Evolutionary conservation across 2,888 invertebrate genomes (phyloP).

Genomic region (Pyrrhosoma nymphula): DNA sequence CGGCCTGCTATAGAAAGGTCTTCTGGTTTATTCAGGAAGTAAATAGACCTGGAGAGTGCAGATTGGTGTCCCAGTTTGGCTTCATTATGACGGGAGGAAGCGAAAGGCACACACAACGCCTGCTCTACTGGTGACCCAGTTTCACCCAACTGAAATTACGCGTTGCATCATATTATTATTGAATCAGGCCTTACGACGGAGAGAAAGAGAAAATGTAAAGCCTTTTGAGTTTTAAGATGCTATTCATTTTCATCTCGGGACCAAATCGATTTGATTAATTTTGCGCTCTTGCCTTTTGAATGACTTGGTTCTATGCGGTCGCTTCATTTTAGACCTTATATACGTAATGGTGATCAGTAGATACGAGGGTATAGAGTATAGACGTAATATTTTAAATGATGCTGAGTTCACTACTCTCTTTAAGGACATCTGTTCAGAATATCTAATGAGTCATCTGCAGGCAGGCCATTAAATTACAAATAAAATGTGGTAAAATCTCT

Average conservation of each 20-base stretch:
- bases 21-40: slow-evolving; percentile 33
- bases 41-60: background rate
- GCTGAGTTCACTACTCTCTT: too few species aligned
- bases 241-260: background rate
- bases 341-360: background rate
- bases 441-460: too few species aligned
- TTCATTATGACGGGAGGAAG: background rate
- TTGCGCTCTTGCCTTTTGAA: background rate
- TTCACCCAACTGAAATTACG: background rate
- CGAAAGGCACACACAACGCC: slow-evolving; percentile 21
- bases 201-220: background rate
- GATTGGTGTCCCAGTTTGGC: slow-evolving; percentile 15
- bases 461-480: too few species aligned
- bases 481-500: too few species aligned
- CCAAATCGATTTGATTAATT: background rate
- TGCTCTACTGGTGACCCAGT: slow-evolving; percentile 7
- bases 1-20: background rate
- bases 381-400: too few species aligned
- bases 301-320: too few species aligned
- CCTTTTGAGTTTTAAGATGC: background rate
- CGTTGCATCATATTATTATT: slow-evolving; percentile 24
- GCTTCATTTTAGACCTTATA: background rate
- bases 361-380: too few species aligned
- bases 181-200: background rate
- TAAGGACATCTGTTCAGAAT: too few species aligned